Evolutionary conservation across 2,797 vertebrate species (phyloP), one percentile per base, ranked within the genome.

Genomic region (Onychomys leucogaster): DNA sequence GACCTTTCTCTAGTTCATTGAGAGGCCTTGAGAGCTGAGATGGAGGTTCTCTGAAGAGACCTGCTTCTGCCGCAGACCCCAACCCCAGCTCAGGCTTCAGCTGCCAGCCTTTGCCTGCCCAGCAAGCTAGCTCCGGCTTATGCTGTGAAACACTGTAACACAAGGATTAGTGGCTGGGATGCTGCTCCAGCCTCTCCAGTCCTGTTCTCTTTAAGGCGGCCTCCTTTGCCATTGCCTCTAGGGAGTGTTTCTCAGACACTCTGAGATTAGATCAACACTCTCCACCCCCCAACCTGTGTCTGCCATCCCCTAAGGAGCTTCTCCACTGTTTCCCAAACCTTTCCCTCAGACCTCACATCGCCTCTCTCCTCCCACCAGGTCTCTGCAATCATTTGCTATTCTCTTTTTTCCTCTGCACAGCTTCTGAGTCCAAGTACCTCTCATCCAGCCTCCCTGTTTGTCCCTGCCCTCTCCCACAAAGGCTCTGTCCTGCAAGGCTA

Each of bases 111-210:
- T 21, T 34, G 59, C 57, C 82, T 76, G 57, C 27, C 34, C 41
- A 5, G 2, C 34, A 37, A 71, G 65, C 12, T 11, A 19, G 12
- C 65, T 71, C 32, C 63, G 69, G 6, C 11, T 49, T 14, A 69
- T 14, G 32, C 46, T 32, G 16, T 0, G 23, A 29, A 55, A 61
- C 25, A 34, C 27, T 1, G 4, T 12, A 2, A 13, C 23, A 23
- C 55, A n/a, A 32, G 59, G 21, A 0, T 10, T 7, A 9, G 12
- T 4, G 34, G 7, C 78, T n/a, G 0, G 12, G 75, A 34, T 29
- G 43, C 59, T 8, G 1, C 14, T 16, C 59, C 0, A 0, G 77
- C 46, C 25, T 17, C 75, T 49, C 73, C 29, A 5, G 3, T 5
- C 75, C 71, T 37, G 21, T n/a, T 41, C 61, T n/a, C 43, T 76